Base-by-base conservation (phyloP, 2,888 invertebrate genomes). In the Oscheius sp. region DNA sequence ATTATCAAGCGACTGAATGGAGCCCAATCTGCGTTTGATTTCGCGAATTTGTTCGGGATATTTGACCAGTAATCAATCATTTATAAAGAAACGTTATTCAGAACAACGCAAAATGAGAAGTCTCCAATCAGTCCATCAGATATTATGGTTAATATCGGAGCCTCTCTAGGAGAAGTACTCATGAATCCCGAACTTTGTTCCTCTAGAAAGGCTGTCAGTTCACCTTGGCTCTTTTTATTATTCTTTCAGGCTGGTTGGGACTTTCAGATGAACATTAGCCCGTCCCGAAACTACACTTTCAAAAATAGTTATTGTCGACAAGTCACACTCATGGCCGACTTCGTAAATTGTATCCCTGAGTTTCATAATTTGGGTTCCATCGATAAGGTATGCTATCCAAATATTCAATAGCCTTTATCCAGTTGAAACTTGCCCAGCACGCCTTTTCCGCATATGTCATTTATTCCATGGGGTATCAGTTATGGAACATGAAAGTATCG, bases 371-470 rank as follows among this genome's bases (percentile, higher is more conserved):
- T 47, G 12, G 4, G 22, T 20, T 12, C 22, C 12, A 5, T 47
- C 9, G 47, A 47, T 12, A 47, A 17, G 47, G 47, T 47, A 22
- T 5, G 20, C 12, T 47, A 12, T 22, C 5, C 12, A 17, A 24
- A 3, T 3, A 24, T 22, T 2, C 24, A 22, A 4, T 12, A 2
- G 3, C 47, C 2, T 24, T 24, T 47, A 8, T 36, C 24, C 47
- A 47, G 47, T 20, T 54, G 9, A 54, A 54, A 54, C 6, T 54
- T 17, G 54, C 54, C 9, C 54, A 54, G 36, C 36, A 33, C 2
- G n/a, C 44, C n/a, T 8, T 4, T 8, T 12, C 38, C 38, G 12
- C 12, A 36, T 36, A 36, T 36, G 12, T 36, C 38, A 36, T 36
- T 36, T 36, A 36, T 36, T 36, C 38, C 38, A 12, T 36, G 38